phyloP scores from a whole-genome alignment of 2,888 invertebrate species.

The Thalpophila matura region DNA sequence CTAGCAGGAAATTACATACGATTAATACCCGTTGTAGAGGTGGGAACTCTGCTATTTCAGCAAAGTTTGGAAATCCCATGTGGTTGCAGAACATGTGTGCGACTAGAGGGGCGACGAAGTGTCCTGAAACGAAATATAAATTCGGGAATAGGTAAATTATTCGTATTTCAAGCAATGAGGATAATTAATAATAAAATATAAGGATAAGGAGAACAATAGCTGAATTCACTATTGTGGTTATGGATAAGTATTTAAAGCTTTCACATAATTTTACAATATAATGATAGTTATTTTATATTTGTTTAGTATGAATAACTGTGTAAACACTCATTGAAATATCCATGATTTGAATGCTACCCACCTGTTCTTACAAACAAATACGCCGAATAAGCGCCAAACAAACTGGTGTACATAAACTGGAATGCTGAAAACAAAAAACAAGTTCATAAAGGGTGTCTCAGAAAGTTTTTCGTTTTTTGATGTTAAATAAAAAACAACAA shows the following conservation, averaged over 20 bases:
- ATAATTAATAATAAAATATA: background rate
- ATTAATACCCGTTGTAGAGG: constrained; percentile 91
- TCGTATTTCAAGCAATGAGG: background rate
- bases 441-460: background rate
- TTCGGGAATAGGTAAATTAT: background rate
- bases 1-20: constrained; percentile 93
- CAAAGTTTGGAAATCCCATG: constrained; percentile 98
- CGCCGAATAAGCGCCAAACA: constrained; percentile 99
- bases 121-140: constrained; percentile 90
- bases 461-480: background rate
- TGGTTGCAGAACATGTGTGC: constrained; percentile 99
- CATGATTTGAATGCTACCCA: constrained; percentile 68
- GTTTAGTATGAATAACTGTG: background rate
- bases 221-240: background rate
- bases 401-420: constrained; percentile 97
- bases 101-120: constrained; percentile 96
- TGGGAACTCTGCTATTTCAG: constrained; percentile 86
- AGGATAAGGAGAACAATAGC: constrained; percentile 1
- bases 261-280: too few relatives aligned
- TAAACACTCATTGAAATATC: background rate
- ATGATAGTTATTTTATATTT: too few relatives aligned
- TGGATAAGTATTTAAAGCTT: background rate
- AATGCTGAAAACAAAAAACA: constrained; percentile 91
- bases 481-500: background rate
- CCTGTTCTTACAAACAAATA: constrained; percentile 97